Evolutionary conservation across 53 echinoderm and acorn worm genomes (phyloP).

Genomic region (Paracentrotus lividus): DNA sequence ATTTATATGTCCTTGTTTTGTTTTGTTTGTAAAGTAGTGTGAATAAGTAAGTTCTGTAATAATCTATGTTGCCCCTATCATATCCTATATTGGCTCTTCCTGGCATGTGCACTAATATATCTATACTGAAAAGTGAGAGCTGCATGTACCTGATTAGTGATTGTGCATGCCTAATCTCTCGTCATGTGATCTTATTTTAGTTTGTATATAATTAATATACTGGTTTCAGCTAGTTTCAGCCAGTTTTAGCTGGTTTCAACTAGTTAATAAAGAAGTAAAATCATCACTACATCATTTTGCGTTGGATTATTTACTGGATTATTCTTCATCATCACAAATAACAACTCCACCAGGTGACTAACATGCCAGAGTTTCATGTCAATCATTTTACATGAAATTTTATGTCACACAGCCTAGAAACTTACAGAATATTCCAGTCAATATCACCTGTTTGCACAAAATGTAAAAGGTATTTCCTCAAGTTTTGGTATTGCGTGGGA

Average conservation of each 20-base stretch:
- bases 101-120: slow-evolving; percentile 40
- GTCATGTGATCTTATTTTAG: neutral
- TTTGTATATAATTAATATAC: neutral
- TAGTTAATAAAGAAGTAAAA: neutral
- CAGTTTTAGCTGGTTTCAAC: neutral
- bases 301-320: neutral
- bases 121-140: neutral
- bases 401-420: neutral
- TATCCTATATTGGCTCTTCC: slow-evolving; percentile 21
- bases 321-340: neutral
- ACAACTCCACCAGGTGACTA: neutral
- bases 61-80: neutral
- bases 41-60: neutral
- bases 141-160: neutral
- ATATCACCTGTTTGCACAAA: neutral
- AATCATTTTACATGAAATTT: neutral
- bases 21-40: slow-evolving; percentile 28
- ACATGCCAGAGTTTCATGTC: neutral
- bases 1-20: neutral
- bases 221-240: neutral
- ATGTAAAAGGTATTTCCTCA: neutral
- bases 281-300: neutral
- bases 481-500: neutral
- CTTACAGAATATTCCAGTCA: neutral
- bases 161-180: slow-evolving; percentile 6